Percentiles rank a stretch among this genome's conserved stretches.
phyloP scores from a whole-genome alignment of 64 coral and sea anemone species.

The Astreopora myriophthalma region DNA sequence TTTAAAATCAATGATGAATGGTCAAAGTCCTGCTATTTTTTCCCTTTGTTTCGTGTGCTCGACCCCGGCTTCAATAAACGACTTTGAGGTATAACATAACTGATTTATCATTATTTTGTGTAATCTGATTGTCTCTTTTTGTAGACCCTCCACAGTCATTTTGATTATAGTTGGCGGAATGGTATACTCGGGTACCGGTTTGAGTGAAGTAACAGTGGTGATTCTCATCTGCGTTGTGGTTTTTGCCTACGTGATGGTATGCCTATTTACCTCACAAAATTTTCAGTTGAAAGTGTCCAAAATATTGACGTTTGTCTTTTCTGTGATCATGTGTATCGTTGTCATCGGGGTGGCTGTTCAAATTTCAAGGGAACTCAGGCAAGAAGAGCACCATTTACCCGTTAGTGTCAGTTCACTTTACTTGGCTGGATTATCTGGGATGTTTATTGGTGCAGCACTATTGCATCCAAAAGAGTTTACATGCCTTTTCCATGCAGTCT shows the following conservation, averaged over 20 bases:
- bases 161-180: slow-evolving; percentile 88
- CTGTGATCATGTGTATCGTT: slow-evolving; percentile 81
- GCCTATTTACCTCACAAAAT: slow-evolving; percentile 69
- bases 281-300: slow-evolving; percentile 75
- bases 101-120: no score
- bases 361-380: slow-evolving; percentile 33
- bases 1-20: no score
- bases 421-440: slow-evolving; percentile 46
- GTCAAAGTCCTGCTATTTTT: no score
- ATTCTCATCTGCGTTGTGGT: slow-evolving; percentile 46
- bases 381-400: background rate
- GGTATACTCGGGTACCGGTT: slow-evolving; percentile 18
- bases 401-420: slow-evolving; percentile 17
- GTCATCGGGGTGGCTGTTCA: slow-evolving; percentile 75
- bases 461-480: slow-evolving; percentile 82
- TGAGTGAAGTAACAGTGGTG: slow-evolving; percentile 21
- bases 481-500: slow-evolving; percentile 76
- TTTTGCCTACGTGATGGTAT: slow-evolving; percentile 47
- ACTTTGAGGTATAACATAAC: no score
- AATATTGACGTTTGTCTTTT: slow-evolving; percentile 74
- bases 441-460: slow-evolving; percentile 76
- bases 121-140: background rate
- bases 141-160: slow-evolving; percentile 93
- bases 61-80: no score
- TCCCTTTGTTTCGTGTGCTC: no score